These are phyloP conservation scores for Clinocottus analis DNA, from an alignment of 2,113 vertebrate genomes.

Conservation along the genomic window DNA sequence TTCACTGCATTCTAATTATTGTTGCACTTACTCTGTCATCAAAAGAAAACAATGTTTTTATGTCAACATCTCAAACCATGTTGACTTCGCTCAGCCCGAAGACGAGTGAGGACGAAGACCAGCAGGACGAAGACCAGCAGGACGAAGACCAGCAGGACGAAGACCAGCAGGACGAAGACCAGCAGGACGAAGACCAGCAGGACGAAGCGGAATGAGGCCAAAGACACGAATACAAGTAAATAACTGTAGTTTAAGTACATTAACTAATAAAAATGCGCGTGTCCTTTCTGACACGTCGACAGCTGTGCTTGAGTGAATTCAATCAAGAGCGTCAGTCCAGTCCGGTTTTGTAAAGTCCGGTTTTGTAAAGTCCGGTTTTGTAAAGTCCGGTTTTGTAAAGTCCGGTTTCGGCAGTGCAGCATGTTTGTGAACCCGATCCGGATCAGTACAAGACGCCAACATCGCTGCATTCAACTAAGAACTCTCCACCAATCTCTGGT, in stretches of 20 bases:
- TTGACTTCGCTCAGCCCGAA: neutral
- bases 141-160: neutral
- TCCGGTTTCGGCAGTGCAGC: neutral
- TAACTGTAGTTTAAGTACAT: neutral
- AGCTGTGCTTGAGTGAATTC: conserved; percentile 26
- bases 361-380: neutral
- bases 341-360: neutral
- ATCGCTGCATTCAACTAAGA: conserved; percentile 2
- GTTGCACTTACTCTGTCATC: neutral
- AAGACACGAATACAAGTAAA: neutral
- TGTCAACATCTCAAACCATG: neutral
- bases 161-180: neutral
- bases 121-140: no score
- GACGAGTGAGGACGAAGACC: no score
- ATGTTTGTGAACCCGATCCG: neutral
- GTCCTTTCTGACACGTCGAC: neutral
- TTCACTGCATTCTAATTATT: neutral
- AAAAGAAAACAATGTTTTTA: neutral
- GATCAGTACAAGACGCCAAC: neutral
- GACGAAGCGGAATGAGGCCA: no score
- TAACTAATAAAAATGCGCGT: neutral
- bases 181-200: no score
- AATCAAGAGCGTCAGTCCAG: neutral
- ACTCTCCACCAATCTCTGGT: conserved; percentile 15
- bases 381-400: neutral